Evolutionary conservation across 35 echinoderm and acorn worm species (phyloP), one percentile per base, ranked within the genome.

Genomic region (Lytechinus pictus): DNA sequence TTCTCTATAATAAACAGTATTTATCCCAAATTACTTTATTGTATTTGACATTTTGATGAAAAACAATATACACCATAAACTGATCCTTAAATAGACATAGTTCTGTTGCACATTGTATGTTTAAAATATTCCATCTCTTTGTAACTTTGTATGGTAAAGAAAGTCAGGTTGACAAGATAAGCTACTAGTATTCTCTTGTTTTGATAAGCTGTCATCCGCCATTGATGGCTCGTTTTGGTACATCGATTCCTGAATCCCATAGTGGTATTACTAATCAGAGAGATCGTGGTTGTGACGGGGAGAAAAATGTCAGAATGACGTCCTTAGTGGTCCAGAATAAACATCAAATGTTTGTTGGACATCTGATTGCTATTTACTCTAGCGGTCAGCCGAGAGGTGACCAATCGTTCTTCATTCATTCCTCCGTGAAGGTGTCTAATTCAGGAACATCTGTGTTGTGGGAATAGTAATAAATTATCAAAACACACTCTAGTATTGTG

Each of bases 351-450:
- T 79, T 79, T 79, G 66, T 79, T 79, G 66, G 5, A 16, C 66
- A n/a, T 79, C 66, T 16, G 66, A 79, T 79, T 79, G 66, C 66
- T 79, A 79, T 79, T 79, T 79, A 79, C 66, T 79, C 66, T 79
- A 79, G 66, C 16, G 66, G 66, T 79, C 66, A 79, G 66, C 21
- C 19, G 6, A 24, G 66, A 79, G 66, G 16, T 79, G 66, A 79
- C 66, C 16, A 7, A 24, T 79, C 8, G 19, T 5, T n/a, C 16
- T 79, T 79, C 66, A 79, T 79, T 79, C 66, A 79, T 79, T 79
- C 66, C 4, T 2, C 19, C 4, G 66, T 79, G 3, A 79, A 79
- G 66, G 66, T 79, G 66, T 79, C 66, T 79, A 79, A 79, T 79
- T 79, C n/a, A 79, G 21, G 66, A 24, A 79, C 66, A 79, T 79